Evolutionary conservation across 2,888 invertebrate genomes (phyloP), one percentile per base, ranked within the genome.

Genomic region (Drosophila nr. fundita): DNA sequence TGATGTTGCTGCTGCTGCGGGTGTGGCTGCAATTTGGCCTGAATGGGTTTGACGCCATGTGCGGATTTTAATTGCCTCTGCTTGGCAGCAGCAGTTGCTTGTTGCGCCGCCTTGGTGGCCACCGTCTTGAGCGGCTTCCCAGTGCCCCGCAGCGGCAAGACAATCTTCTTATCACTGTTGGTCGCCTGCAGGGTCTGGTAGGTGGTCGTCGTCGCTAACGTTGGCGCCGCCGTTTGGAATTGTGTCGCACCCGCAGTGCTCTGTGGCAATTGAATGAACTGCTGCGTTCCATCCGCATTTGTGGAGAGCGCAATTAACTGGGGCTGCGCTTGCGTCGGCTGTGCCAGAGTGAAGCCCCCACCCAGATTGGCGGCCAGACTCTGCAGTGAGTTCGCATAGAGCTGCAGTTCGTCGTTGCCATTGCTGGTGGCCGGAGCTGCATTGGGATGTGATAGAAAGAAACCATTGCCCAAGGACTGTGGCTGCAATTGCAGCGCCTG

Each of bases 221-320:
- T 60, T 13, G 73, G 69, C 1, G 79, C 52, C 10, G 76, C 38
- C 10, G 78, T 67, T 24, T 82, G 83, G 34, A 80, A 42, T 24
- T 84, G 86, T 6, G 73, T 38, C 13, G 77, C 27, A 11, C 45
- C 54, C 2, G 49, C 58, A 15, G 42, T 74, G 40, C 38, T 48
- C n/a, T 90, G 80, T 0, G 91, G 91, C 48, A 91, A 38, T 48
- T 91, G 91, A 53, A 91, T 92, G 10, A 91, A 89, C 55, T 91
- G 90, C 45, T 92, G 91, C 0, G 90, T 89, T 5, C 90, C 90
- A 75, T 91, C 91, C 6, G 91, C 80, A 78, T 90, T 87, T 0
- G 92, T 89, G 24, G 91, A 90, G 0, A 91, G 80, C 1, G 91
- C 92, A 38, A 91, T 90, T 21, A 91, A 59, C 63, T 91, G 91